Evolutionary conservation across 2,888 invertebrate genomes (phyloP).

Genomic region (Scaptomyza parva): DNA sequence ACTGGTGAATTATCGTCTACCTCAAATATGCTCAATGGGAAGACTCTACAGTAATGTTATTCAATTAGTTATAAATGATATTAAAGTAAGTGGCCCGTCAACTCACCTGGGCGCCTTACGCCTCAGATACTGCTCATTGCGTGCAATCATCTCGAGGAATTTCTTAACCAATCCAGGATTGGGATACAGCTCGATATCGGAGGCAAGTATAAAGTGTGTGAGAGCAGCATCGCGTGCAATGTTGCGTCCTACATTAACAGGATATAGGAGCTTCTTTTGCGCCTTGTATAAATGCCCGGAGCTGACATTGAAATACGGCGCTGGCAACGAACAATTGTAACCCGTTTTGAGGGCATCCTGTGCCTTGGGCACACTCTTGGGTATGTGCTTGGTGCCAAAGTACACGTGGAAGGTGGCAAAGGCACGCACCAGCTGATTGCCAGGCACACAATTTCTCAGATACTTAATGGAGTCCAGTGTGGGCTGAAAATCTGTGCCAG

Average conservation of each 20-base stretch:
- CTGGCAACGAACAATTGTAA: slow-evolving; percentile 89
- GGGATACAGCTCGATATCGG: slow-evolving; percentile 96
- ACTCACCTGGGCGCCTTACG: slow-evolving; percentile 86
- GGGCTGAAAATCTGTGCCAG: slow-evolving; percentile 92
- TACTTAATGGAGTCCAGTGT: slow-evolving; percentile 93
- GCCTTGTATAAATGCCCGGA: slow-evolving; percentile 90
- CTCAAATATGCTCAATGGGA: slow-evolving; percentile 95
- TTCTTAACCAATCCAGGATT: slow-evolving; percentile 91
- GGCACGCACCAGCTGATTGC: slow-evolving; percentile 89
- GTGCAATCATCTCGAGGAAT: slow-evolving; percentile 94
- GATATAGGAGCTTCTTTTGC: slow-evolving; percentile 92
- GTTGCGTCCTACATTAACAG: slow-evolving; percentile 95
- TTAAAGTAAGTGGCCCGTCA: too few relatives aligned
- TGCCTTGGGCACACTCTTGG: slow-evolving; percentile 89
- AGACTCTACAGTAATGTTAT: too few relatives aligned
- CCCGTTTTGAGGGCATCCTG: slow-evolving; percentile 87
- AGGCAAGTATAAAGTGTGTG: slow-evolving; percentile 93
- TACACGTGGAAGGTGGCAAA: slow-evolving; percentile 95
- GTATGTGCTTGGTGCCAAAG: slow-evolving; percentile 94
- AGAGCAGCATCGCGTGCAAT: slow-evolving; percentile 93
- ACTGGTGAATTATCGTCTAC: slow-evolving; percentile 88
- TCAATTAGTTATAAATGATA: too few relatives aligned
- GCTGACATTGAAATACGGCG: slow-evolving; percentile 89
- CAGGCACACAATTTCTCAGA: slow-evolving; percentile 90
- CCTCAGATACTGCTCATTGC: slow-evolving; percentile 88